phyloP scores from a whole-genome alignment of 2,797 vertebrate genomes.

The Malurus splendens region DNA sequence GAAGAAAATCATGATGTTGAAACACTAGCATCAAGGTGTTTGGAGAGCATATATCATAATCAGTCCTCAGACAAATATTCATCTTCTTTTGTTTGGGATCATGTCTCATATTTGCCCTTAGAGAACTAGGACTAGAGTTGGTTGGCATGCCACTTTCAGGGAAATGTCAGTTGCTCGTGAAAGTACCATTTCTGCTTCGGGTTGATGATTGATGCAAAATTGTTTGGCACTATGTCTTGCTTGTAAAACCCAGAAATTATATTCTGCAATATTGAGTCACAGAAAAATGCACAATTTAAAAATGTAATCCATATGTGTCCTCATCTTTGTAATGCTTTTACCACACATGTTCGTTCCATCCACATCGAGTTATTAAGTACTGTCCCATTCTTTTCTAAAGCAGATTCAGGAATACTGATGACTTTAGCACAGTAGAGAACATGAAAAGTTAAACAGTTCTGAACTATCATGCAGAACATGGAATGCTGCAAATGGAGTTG shows the following conservation, averaged over 20 bases:
- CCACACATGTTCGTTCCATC: neutral
- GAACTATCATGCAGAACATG: neutral
- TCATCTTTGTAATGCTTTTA: neutral
- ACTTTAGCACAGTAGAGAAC: neutral
- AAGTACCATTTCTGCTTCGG: neutral
- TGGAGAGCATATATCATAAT: neutral
- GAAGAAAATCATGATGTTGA: neutral
- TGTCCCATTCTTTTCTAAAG: neutral
- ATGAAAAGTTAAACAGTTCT: neutral
- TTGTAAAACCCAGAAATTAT: neutral
- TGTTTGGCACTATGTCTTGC: neutral
- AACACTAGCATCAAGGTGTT: neutral
- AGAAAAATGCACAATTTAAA: neutral
- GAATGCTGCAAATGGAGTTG: neutral
- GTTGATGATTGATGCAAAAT: neutral
- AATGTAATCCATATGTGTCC: rapidly evolving
- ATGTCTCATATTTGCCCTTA: neutral
- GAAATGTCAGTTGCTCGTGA: neutral
- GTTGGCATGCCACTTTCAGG: neutral
- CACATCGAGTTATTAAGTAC: neutral
- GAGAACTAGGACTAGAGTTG: neutral
- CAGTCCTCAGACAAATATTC: neutral
- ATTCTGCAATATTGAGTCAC: neutral
- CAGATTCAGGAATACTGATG: neutral
- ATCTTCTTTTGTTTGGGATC: neutral